Percentiles rank a stretch among this genome's conserved stretches.
Evolutionary conservation across 2,888 invertebrate genomes (phyloP).

Genomic region (Microctonus aethiopoides): DNA sequence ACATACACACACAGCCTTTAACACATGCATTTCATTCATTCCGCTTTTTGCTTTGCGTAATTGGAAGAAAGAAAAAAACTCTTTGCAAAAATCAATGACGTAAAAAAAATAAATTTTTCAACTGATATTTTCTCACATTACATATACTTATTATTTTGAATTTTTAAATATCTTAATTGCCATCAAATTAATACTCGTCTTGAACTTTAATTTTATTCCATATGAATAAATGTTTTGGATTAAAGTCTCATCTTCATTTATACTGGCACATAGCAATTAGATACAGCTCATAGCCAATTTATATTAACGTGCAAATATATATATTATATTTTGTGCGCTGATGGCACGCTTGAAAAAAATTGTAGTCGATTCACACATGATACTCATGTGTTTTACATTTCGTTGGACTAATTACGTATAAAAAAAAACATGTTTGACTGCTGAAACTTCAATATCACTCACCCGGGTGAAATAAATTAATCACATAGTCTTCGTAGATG

Average conservation of each 20-base stretch:
- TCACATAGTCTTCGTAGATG: neutral
- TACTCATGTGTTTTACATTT: neutral
- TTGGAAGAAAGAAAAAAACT: neutral
- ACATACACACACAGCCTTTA: slow-evolving; percentile 30
- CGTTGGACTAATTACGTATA: neutral
- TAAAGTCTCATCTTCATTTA: neutral
- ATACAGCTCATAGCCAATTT: slow-evolving; percentile 7
- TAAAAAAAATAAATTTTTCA: neutral
- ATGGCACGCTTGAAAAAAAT: neutral
- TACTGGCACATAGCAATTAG: neutral
- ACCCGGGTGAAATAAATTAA: neutral
- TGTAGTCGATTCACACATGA: neutral
- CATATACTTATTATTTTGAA: neutral
- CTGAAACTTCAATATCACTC: neutral
- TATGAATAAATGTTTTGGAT: neutral
- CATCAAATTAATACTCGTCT: neutral
- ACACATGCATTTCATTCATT: slow-evolving; percentile 6
- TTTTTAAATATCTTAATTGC: neutral
- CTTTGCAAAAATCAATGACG: neutral
- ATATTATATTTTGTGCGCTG: neutral
- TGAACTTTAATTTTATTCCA: neutral
- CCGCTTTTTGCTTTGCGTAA: neutral
- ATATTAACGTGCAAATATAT: neutral
- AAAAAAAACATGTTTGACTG: neutral
- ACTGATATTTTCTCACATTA: neutral